Conservation (phyloP, 2,113 vertebrate species). For the Arenaria interpres region DNA sequence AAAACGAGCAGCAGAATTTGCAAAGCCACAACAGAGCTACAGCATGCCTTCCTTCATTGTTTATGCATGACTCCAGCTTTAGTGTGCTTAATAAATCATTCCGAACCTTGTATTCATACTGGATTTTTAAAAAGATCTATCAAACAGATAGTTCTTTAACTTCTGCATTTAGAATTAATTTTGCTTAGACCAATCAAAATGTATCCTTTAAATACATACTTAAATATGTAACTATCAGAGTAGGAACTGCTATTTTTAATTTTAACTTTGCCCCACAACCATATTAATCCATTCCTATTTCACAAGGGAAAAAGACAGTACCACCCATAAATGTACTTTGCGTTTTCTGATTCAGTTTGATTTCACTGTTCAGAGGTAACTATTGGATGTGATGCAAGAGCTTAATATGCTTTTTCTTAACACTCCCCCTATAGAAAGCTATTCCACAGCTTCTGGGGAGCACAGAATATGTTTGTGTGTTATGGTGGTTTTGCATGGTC, state of each 20-base stretch:
- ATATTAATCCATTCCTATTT: background rate
- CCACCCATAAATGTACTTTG: background rate
- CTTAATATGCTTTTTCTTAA: background rate
- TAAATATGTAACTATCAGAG: background rate
- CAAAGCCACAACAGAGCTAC: background rate
- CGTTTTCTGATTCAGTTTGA: constrained; percentile 1
- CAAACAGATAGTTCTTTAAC: constrained; percentile 9
- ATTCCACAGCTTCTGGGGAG: background rate
- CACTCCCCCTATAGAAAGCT: background rate
- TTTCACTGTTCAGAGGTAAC: background rate
- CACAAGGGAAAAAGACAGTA: background rate
- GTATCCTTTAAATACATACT: background rate
- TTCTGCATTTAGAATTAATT: background rate
- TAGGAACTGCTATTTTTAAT: background rate
- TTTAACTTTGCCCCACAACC: background rate
- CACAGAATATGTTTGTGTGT: background rate
- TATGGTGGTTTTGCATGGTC: background rate
- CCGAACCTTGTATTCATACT: background rate
- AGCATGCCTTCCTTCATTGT: background rate
- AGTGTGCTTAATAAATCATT: constrained; percentile 26
- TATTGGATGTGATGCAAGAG: background rate
- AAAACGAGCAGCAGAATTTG: constrained; percentile 17
- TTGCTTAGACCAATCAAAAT: background rate
- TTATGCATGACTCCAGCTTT: constrained; percentile 2
- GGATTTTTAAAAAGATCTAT: background rate